Evolutionary conservation across 2,797 vertebrate genomes (phyloP), one percentile per base, ranked within the genome.

Genomic region (Gobio occitaniae): DNA sequence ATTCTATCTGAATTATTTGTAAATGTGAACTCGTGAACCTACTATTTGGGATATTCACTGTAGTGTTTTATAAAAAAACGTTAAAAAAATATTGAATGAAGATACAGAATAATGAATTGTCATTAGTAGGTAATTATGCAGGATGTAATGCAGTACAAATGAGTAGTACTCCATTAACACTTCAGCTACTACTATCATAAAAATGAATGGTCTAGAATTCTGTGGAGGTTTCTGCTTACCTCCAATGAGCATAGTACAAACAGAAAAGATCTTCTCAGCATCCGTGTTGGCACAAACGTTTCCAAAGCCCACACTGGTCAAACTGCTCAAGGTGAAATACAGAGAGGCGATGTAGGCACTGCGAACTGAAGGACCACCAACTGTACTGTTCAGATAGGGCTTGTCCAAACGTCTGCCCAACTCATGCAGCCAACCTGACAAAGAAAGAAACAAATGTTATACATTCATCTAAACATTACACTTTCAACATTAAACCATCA

Each of bases 261-360:
- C 96, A 90, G 98, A 99, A 93, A 99, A 99, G 92, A 99, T 97
- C 94, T 99, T 99, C 93, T 99, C 98, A 0, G 97, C 95, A 0
- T 99, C 97, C 0, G 98, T 98, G 96, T 99, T 99, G 93, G 98
- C 98, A 0, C 97, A 99, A 80, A 99, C 97, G 0, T 99, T 99
- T 86, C 98, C 98, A 1, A 98, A 98, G 87, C 97, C 97, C 88
- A 98, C 97, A 17, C 97, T 98, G 93, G 98, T 99, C 92, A 99
- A 95, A 93, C 98, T 99, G 96, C 97, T 99, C 90, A 99, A 97
- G 89, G 98, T 98, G 92, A 99, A 99, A 95, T 99, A 99, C 85
- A 99, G 97, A 2, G 98, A 97, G 0, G 98, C 97, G 25, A 99
- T 97, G 94, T 99, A 99, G 92, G 97, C 96, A 80, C 97, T 99